A percentile compares a stretch with the other conserved stretches of the same genome.
phyloP scores from a whole-genome alignment of 2,888 invertebrate genomes.

The Dascillus cervinus region DNA sequence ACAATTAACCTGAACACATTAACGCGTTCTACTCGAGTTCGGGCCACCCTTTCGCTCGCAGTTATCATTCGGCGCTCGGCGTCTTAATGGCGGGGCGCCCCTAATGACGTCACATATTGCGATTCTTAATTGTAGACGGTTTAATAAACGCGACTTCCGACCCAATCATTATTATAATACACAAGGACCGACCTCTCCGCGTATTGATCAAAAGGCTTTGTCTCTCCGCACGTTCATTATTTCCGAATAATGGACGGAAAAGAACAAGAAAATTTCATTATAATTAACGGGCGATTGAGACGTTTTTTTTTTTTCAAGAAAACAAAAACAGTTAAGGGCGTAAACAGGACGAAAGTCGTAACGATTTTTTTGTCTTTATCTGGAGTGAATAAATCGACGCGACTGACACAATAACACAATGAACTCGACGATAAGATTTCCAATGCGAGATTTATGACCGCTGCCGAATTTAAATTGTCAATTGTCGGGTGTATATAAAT shows the following conservation, averaged over 20 bases:
- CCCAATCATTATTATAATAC: neutral
- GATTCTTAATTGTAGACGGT: constrained; percentile 18
- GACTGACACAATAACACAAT: no score
- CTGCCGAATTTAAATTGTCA: constrained; percentile 22
- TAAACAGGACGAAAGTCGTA: no score
- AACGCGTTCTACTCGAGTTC: constrained; percentile 21
- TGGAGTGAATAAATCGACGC: no score
- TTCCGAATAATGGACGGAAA: constrained; percentile 4
- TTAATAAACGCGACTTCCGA: constrained; percentile 13
- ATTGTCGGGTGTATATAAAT: constrained; percentile 13
- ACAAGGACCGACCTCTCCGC: constrained; percentile 3
- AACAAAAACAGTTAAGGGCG: no score
- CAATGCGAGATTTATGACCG: no score
- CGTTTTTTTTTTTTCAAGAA: no score
- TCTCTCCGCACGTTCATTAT: constrained; percentile 4
- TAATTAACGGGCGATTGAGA: no score
- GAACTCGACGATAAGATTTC: no score
- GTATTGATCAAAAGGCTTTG: constrained; percentile 12
- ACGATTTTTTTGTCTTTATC: no score
- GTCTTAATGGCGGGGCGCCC: constrained; percentile 27
- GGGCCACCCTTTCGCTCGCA: constrained; percentile 17
- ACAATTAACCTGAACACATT: constrained; percentile 30
- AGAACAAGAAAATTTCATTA: no score
- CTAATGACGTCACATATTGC: constrained; percentile 24
- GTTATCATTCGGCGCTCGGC: constrained; percentile 26